Evolutionary conservation across 2,113 vertebrate genomes (phyloP).

Genomic region (Phocoena phocoena): DNA sequence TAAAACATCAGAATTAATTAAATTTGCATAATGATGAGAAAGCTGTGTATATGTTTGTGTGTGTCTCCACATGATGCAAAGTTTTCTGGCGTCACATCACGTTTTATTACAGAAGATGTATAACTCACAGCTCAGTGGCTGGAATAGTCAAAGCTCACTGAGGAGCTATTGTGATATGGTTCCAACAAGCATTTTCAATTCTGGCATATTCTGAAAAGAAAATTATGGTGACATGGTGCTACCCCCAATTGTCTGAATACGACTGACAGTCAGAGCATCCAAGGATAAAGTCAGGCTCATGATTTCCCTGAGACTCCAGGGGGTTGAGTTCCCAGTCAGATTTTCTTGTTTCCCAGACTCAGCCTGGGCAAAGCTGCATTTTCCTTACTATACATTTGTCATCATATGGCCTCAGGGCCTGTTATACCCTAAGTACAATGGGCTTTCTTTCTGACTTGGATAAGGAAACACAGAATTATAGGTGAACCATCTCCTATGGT

Average conservation of each 20-base stretch:
- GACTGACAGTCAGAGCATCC: background rate
- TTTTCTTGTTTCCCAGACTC: constrained; percentile 15
- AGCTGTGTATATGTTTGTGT: background rate
- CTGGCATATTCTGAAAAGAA: constrained; percentile 54
- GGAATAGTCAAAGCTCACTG: background rate
- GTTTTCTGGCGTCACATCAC: background rate
- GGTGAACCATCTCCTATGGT: background rate
- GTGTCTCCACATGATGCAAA: background rate
- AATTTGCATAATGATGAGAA: background rate
- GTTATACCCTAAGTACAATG: background rate
- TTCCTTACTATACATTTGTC: background rate
- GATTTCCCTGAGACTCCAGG: background rate
- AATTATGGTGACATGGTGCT: constrained; percentile 19
- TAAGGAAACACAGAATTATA: background rate
- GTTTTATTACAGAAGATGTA: background rate
- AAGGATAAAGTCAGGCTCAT: background rate
- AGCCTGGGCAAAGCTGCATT: background rate
- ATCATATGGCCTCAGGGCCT: background rate
- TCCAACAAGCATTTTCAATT: background rate
- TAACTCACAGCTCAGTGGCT: background rate
- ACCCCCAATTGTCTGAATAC: constrained; percentile 4
- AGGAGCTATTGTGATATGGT: background rate
- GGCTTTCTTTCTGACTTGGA: background rate
- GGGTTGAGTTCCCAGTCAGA: background rate
- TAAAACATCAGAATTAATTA: background rate